Evolutionary conservation across 2,888 invertebrate species (phyloP).

Genomic region (Helobdella robusta): DNA sequence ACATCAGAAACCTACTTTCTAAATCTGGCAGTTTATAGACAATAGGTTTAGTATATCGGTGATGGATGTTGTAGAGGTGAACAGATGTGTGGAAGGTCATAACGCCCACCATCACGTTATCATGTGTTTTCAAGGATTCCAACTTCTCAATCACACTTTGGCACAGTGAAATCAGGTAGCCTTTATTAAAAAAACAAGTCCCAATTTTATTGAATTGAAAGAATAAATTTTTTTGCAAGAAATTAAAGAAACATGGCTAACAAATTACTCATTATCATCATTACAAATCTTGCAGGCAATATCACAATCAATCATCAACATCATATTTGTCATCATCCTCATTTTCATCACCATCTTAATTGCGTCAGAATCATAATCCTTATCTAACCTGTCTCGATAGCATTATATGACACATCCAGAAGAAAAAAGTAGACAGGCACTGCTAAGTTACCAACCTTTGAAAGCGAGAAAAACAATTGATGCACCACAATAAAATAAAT

Average conservation of each 20-base stretch:
- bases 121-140: too few relatives aligned
- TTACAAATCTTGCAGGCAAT: too few relatives aligned
- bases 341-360: background rate
- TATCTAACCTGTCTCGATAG: conserved; percentile 69
- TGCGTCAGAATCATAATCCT: background rate
- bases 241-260: too few relatives aligned
- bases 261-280: too few relatives aligned
- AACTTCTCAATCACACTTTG: too few relatives aligned
- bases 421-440: conserved; percentile 90
- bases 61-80: conserved; percentile 69
- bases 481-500: conserved; percentile 52
- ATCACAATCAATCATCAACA: too few relatives aligned
- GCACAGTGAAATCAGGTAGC: too few relatives aligned
- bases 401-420: conserved; percentile 81
- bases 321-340: background rate
- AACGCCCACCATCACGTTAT: conserved; percentile 86
- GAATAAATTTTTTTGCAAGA: too few relatives aligned
- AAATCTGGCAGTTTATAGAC: conserved; percentile 70
- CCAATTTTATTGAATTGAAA: too few relatives aligned
- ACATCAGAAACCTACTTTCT: conserved; percentile 71
- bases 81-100: conserved; percentile 81
- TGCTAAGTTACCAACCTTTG: too few relatives aligned
- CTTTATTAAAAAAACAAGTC: too few relatives aligned
- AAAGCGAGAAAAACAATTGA: conserved; percentile 62
- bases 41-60: conserved; percentile 48